Percentiles rank a stretch among this genome's conserved stretches.
Conservation (phyloP, 2,797 vertebrate genomes). For the Aplochiton taeniatus region DNA sequence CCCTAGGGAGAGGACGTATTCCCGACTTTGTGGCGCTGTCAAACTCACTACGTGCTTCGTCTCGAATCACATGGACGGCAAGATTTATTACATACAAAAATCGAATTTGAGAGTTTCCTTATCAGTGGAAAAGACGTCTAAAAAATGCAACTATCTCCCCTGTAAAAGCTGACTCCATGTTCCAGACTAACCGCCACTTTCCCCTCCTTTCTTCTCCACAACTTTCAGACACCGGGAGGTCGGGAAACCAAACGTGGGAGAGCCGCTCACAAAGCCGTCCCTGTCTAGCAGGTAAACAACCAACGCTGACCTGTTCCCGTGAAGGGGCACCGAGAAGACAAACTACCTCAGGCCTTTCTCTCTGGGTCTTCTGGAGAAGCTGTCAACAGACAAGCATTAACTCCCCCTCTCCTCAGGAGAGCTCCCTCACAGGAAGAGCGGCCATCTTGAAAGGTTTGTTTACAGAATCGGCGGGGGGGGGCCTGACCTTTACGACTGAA, state of each 20-base stretch:
- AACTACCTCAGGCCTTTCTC: conserved; percentile 60
- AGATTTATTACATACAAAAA: no score
- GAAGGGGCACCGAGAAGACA: conserved; percentile 60
- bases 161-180: no score
- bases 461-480: not conserved
- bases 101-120: no score
- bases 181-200: no score
- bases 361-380: conserved; percentile 26
- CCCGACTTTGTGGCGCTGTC: no score
- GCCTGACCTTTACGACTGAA: not conserved
- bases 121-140: no score
- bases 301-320: conserved; percentile 61
- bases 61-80: no score
- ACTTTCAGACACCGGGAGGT: no score
- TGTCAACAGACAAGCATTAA: conserved; percentile 36
- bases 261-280: conserved; percentile 46
- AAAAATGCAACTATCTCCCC: no score
- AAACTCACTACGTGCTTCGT: no score
- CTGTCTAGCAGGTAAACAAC: conserved; percentile 67
- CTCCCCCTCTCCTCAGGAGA: conserved; percentile 36
- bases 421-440: conserved; percentile 33
- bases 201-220: no score
- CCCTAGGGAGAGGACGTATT: no score
- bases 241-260: conserved; percentile 46
- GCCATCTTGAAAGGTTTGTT: conserved; percentile 23